Evolutionary conservation across 2,113 vertebrate species (phyloP), one percentile per base, ranked within the genome.

Genomic region (Vicugna pacos): DNA sequence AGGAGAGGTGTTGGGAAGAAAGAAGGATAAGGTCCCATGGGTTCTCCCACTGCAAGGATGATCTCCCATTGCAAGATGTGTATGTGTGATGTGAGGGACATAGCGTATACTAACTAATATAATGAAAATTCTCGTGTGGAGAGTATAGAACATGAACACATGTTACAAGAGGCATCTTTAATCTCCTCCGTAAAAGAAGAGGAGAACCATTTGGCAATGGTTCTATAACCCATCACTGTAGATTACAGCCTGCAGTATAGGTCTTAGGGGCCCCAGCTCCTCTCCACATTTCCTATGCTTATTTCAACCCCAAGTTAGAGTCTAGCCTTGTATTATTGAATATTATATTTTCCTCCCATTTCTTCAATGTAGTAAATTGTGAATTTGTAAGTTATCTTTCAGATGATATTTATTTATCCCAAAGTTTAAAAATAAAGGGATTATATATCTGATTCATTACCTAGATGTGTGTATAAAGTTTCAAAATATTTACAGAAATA

Each of bases 181-280:
- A 81, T 82, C 11, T 73, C 15, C 52, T 88, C 14, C 24, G 10
- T 46, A 17, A 35, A 42, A 50, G 20, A 14, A 79, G 19, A 50
- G 6, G 73, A 70, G 20, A 30, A 19, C 75, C 28, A 46, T 69
- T 80, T 69, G 8, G 8, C 56, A 19, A 54, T 42, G n/a, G 19
- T 8, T 42, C 2, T 46, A 22, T 24, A 48, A 24, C 14, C 10
- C 1, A 64, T 69, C 0, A 19, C 30, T 86, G 14, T 35, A 38
- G 3, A 32, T 22, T 19, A 7, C 8, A 73, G 3, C 14, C n/a
- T 46, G 5, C 1, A 22, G 56, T 6, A 4, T 3, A 42, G 5
- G 0, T 5, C 1, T 1, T 3, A 20, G 7, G n/a, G 12, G 0
- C 19, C 4, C 6, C 8, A 62, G 2, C 4, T 48, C 56, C 48